phyloP scores from a whole-genome alignment of 30 jellyfish, hydroid and myxozoan genomes.

The Mastigias papua region DNA sequence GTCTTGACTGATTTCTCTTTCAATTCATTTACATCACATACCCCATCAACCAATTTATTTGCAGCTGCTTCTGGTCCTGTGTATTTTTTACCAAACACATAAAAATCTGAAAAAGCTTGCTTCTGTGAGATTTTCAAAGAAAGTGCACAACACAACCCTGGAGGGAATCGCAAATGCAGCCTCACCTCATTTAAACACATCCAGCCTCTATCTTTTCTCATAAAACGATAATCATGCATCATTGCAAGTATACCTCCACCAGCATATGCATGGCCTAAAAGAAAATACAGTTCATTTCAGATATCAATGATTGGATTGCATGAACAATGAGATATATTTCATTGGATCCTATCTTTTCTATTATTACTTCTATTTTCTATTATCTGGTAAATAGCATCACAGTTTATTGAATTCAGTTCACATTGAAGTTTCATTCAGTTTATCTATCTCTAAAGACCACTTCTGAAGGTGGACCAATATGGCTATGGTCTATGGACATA shows the following conservation, averaged over 20 bases:
- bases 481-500: too few relatives aligned
- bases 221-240: conserved; percentile 79
- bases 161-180: conserved; percentile 54
- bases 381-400: too few relatives aligned
- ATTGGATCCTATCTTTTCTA: too few relatives aligned
- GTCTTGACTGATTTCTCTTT: not conserved
- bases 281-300: not conserved
- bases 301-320: too few relatives aligned
- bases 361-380: too few relatives aligned
- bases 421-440: too few relatives aligned
- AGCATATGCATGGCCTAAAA: conserved; percentile 81
- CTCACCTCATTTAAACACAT: conserved; percentile 64
- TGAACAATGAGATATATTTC: too few relatives aligned
- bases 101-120: conserved; percentile 42
- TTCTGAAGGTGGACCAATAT: too few relatives aligned
- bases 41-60: conserved; percentile 39
- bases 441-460: too few relatives aligned
- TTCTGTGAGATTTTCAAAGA: conserved; percentile 29
- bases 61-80: conserved; percentile 64
- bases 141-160: conserved; percentile 59
- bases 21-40: conserved; percentile 10
- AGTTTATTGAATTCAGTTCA: too few relatives aligned
- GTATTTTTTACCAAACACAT: conserved; percentile 56
- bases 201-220: conserved; percentile 80
- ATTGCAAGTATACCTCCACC: conserved; percentile 70